Percentiles rank a stretch among this genome's conserved stretches.
phyloP scores from a whole-genome alignment of 2,888 invertebrate species.

The Blera fallax region DNA sequence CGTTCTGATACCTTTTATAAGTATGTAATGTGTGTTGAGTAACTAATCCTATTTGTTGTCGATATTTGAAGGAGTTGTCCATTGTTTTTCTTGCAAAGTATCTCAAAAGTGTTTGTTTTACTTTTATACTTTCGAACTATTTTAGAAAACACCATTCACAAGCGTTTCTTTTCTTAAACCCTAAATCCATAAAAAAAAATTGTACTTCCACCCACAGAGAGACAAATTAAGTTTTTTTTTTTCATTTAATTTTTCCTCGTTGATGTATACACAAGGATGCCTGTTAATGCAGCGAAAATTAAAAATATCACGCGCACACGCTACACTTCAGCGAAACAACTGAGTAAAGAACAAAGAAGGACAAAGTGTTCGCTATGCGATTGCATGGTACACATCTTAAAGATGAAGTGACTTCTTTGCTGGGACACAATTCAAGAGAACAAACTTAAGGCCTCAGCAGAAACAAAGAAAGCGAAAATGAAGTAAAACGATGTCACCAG shows the following conservation, averaged over 20 bases:
- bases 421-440: neutral
- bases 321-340: neutral
- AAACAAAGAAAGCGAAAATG: neutral
- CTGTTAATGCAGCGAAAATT: constrained; percentile 2
- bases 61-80: neutral
- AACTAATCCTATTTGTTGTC: neutral
- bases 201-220: neutral
- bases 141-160: neutral
- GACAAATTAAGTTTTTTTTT: neutral
- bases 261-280: neutral
- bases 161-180: neutral
- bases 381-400: neutral
- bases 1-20: neutral
- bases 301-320: neutral
- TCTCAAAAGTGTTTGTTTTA: neutral
- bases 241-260: neutral
- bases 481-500: neutral
- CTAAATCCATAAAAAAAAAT: neutral
- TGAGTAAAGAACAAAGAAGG: neutral
- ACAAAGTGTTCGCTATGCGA: neutral
- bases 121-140: neutral
- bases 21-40: too few relatives aligned
- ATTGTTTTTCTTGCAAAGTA: neutral
- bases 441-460: neutral
- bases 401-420: constrained; percentile 15